phyloP scores from a whole-genome alignment of 2,113 vertebrate species.

The Globicephala melas region DNA sequence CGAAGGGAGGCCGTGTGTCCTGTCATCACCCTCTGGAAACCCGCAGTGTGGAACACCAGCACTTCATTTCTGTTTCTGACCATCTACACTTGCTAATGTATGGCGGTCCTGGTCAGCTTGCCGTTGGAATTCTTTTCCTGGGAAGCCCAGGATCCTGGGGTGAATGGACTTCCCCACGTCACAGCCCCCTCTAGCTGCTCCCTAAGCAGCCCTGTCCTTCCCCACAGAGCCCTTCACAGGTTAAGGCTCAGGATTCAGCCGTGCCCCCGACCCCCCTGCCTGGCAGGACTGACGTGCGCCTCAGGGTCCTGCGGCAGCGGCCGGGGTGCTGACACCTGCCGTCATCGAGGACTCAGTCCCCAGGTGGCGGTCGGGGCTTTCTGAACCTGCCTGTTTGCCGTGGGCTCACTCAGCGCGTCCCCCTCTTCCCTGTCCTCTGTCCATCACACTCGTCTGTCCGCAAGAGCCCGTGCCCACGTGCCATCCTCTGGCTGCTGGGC shows the following conservation, averaged over 20 bases:
- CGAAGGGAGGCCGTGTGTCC: not conserved
- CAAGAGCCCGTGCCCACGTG: not conserved
- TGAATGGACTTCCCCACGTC: too few species aligned
- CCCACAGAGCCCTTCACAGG: not conserved
- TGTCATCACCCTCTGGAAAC: fast-evolving
- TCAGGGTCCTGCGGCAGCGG: fast-evolving
- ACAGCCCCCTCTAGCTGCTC: not conserved
- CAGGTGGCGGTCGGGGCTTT: not conserved
- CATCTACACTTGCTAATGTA: fast-evolving
- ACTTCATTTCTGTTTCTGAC: not conserved
- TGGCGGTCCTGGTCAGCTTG: fast-evolving
- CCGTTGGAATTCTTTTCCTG: fast-evolving
- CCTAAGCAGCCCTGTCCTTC: not conserved
- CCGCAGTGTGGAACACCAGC: fast-evolving
- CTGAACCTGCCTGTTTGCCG: not conserved
- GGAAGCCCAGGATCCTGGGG: too few species aligned
- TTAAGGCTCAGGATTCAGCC: not conserved
- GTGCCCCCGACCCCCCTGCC: fast-evolving
- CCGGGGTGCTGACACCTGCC: not conserved
- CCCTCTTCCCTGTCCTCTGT: not conserved
- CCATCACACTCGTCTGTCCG: not conserved
- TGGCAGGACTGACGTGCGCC: fast-evolving
- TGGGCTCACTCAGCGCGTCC: not conserved
- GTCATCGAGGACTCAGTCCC: fast-evolving
- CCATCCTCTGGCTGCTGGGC: not conserved